These are phyloP conservation scores for Trachythela sp. DNA, from an alignment of 64 coral and sea anemone genomes.

Conservation along the genomic window DNA sequence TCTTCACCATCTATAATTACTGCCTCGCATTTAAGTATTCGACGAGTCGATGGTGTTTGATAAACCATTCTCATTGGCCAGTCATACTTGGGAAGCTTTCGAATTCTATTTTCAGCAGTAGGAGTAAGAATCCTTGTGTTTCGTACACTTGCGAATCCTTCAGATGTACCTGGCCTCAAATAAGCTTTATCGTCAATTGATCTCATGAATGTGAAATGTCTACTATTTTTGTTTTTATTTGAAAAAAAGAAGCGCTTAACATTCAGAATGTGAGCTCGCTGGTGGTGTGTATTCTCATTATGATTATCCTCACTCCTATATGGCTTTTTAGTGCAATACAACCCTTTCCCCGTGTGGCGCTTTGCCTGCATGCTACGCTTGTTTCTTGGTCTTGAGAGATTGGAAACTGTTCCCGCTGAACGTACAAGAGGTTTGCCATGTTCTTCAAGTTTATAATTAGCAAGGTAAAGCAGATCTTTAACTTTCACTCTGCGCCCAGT, in stretches of 20 bases:
- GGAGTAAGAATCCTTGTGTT: slow-evolving; percentile 46
- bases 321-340: slow-evolving; percentile 43
- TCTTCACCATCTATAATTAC: slow-evolving; percentile 19
- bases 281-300: slow-evolving; percentile 55
- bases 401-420: slow-evolving; percentile 42
- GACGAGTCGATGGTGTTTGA: neutral
- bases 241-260: slow-evolving; percentile 57
- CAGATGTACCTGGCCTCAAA: slow-evolving; percentile 46
- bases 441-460: slow-evolving; percentile 28
- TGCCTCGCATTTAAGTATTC: slow-evolving; percentile 9
- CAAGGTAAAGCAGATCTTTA: slow-evolving; percentile 39
- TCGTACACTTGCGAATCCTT: slow-evolving; percentile 53
- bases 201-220: slow-evolving; percentile 45
- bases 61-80: neutral
- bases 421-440: slow-evolving; percentile 42
- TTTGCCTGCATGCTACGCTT: slow-evolving; percentile 44
- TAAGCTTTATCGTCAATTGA: slow-evolving; percentile 66
- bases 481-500: slow-evolving; percentile 42
- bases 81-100: slow-evolving; percentile 36
- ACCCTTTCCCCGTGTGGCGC: slow-evolving; percentile 32
- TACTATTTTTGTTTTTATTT: slow-evolving; percentile 46
- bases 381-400: slow-evolving; percentile 45
- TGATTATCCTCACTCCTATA: slow-evolving; percentile 24
- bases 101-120: slow-evolving; percentile 28
- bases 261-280: slow-evolving; percentile 52